These are phyloP conservation scores for Remorina albescens DNA, from an alignment of 2,797 vertebrate species.

Conservation along the genomic window DNA sequence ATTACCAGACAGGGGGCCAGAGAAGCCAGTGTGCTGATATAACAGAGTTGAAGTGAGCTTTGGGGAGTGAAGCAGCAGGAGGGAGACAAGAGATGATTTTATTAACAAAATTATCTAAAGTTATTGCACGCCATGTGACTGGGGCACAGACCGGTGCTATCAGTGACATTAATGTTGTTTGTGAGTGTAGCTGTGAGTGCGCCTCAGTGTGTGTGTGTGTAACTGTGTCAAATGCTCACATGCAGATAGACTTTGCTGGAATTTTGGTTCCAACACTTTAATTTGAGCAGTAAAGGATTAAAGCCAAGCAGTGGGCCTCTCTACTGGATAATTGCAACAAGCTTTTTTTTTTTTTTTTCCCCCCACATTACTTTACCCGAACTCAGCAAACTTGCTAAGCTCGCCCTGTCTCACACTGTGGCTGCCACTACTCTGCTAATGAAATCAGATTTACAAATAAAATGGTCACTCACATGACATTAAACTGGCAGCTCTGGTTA, in stretches of 20 bases:
- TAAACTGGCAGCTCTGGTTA: constrained; percentile 66
- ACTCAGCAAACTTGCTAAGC: constrained; percentile 73
- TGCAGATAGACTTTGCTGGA: constrained; percentile 73
- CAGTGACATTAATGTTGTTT: constrained; percentile 82
- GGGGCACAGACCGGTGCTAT: constrained; percentile 82
- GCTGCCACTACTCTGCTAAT: constrained; percentile 88
- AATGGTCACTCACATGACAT: constrained; percentile 84
- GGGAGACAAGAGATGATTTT: constrained; percentile 75
- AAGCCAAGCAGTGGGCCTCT: constrained; percentile 68
- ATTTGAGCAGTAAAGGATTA: constrained; percentile 85
- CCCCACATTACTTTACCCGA: constrained; percentile 45
- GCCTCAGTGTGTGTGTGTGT: not conserved
- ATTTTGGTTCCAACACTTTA: constrained; percentile 84
- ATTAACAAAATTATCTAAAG: constrained; percentile 82
- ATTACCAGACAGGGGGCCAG: constrained; percentile 66
- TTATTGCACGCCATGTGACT: constrained; percentile 75
- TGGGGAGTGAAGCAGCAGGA: constrained; percentile 61
- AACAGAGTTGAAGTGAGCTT: constrained; percentile 61
- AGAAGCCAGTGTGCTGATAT: constrained; percentile 72
- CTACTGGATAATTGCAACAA: constrained; percentile 67
- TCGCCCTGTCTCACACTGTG: constrained; percentile 29
- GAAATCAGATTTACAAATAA: constrained; percentile 89
- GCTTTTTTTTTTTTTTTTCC: constrained; percentile 28
- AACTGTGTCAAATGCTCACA: constrained; percentile 5
- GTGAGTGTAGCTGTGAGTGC: no score